phyloP scores from a whole-genome alignment of 2,113 vertebrate genomes.

The Spermophilus dauricus region DNA sequence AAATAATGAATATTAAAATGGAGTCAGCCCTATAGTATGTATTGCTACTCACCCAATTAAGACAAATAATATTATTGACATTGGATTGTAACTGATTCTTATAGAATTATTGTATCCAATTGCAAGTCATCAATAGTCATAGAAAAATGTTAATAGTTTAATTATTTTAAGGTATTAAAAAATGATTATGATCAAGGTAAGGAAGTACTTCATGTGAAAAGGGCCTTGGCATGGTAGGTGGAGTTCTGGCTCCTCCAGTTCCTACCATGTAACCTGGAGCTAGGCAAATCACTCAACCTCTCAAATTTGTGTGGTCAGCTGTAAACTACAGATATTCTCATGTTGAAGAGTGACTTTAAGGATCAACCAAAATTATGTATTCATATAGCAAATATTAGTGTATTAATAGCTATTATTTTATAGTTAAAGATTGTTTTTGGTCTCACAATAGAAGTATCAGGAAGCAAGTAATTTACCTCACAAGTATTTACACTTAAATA shows the following conservation, averaged over 20 bases:
- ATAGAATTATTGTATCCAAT: not conserved
- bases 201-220: not conserved
- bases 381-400: not conserved
- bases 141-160: not conserved
- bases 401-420: not conserved
- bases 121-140: not conserved
- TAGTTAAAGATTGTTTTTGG: not conserved
- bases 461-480: not conserved
- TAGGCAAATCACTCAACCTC: not conserved
- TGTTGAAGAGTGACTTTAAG: not conserved
- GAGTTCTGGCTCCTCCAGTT: not conserved
- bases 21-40: not conserved
- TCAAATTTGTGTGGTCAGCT: not conserved
- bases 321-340: not conserved
- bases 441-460: not conserved
- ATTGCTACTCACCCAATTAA: not conserved
- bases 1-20: slow-evolving; percentile 35
- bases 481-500: not conserved
- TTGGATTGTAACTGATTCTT: not conserved
- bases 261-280: not conserved
- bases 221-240: accelerated
- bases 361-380: not conserved
- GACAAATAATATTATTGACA: not conserved
- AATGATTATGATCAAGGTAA: not conserved
- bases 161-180: not conserved